Evolutionary conservation across 2,113 vertebrate genomes (phyloP).

Genomic region (Python bivittatus): DNA sequence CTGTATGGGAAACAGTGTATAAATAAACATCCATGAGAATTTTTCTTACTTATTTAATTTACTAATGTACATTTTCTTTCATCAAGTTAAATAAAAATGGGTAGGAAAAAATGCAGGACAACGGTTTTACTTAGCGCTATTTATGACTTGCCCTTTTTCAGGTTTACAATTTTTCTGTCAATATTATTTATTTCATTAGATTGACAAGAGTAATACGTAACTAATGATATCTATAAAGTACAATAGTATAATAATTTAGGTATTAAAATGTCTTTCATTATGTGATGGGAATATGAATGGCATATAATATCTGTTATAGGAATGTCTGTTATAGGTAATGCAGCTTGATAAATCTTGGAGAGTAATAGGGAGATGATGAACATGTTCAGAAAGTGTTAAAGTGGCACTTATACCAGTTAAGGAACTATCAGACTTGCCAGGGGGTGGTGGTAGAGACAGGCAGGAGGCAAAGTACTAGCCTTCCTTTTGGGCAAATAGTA

Average conservation of each 20-base stretch:
- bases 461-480: neutral
- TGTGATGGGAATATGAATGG: neutral
- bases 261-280: conserved; percentile 10
- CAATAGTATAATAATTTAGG: conserved; percentile 6
- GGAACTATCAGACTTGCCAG: fast-evolving
- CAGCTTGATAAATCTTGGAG: neutral
- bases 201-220: neutral
- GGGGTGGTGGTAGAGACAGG: neutral
- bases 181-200: conserved; percentile 18
- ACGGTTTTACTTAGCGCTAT: neutral
- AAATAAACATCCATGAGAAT: neutral
- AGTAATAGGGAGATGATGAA: neutral
- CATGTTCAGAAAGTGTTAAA: neutral
- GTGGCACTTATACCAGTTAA: neutral
- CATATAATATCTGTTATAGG: conserved; percentile 5
- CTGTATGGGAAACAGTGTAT: neutral
- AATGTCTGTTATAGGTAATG: neutral
- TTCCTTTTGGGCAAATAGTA: neutral
- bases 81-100: neutral
- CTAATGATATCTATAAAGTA: neutral
- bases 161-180: neutral
- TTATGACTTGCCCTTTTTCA: neutral
- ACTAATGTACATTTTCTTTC: neutral
- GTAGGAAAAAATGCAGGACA: neutral
- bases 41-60: neutral